Conservation (phyloP, 2,797 vertebrate species). For the Aphelocoma californica region DNA sequence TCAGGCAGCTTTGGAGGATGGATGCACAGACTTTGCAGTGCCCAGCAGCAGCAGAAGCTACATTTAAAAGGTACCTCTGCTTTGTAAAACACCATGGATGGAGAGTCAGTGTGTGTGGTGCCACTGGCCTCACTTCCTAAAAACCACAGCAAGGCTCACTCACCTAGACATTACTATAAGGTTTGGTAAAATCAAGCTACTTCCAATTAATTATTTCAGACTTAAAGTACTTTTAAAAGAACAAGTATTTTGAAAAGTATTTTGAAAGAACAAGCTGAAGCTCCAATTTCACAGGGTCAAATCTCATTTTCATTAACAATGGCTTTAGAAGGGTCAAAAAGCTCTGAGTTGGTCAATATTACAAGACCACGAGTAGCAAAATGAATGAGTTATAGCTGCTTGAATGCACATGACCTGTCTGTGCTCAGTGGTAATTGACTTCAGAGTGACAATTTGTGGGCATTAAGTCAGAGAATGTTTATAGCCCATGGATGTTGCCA, state of each 20-base stretch:
- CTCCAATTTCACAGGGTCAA: not conserved
- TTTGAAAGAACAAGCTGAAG: not conserved
- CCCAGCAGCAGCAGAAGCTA: not conserved
- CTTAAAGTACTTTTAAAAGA: not conserved
- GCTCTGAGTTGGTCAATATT: not conserved
- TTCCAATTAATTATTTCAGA: not conserved
- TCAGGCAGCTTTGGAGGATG: not conserved
- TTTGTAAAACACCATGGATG: not conserved
- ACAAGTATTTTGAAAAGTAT: not conserved
- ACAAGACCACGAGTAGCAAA: not conserved
- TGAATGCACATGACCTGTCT: not conserved
- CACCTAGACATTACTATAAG: not conserved
- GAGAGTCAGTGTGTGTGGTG: not conserved
- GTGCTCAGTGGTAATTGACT: not conserved
- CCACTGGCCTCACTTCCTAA: not conserved
- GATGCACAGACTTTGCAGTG: not conserved
- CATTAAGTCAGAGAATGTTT: not conserved
- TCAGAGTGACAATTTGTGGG: not conserved
- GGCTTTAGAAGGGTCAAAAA: slow-evolving; percentile 15
- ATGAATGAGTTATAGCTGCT: not conserved
- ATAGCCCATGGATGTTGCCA: not conserved
- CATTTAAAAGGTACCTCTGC: not conserved
- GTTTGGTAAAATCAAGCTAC: not conserved
- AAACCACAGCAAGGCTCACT: not conserved
- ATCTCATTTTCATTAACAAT: not conserved